Percentiles rank a stretch among this genome's conserved stretches.
These are phyloP conservation scores for Poeciliopsis turrubarensis DNA, from an alignment of 2,113 vertebrate genomes.

Conservation along the genomic window DNA sequence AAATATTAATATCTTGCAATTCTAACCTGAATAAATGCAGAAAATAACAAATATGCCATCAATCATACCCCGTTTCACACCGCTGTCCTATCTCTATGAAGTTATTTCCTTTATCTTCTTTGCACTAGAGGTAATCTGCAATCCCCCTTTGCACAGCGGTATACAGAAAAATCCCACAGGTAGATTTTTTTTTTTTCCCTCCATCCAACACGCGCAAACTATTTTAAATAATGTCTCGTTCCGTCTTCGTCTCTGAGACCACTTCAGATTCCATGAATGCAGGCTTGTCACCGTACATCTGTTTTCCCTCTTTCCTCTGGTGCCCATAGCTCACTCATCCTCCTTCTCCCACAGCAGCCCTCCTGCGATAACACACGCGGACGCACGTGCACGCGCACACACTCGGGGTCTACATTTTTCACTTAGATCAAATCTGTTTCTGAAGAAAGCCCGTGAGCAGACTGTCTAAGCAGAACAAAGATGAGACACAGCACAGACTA, in stretches of 20 bases:
- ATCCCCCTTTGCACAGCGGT: not conserved
- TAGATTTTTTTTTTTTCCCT: constrained; percentile 3
- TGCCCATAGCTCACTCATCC: constrained; percentile 24
- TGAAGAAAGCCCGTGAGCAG: constrained; percentile 32
- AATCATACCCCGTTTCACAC: not conserved
- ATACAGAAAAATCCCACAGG: constrained; percentile 11
- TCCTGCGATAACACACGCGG: constrained; percentile 20
- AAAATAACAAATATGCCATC: too few species aligned
- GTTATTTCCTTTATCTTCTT: not conserved
- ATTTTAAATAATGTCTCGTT: constrained; percentile 24
- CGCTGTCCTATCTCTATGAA: not conserved
- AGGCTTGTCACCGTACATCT: constrained; percentile 19
- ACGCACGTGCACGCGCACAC: constrained; percentile 16
- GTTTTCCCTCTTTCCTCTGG: constrained; percentile 11
- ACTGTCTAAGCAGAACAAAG: constrained; percentile 44
- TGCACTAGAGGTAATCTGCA: not conserved
- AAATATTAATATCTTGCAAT: not conserved
- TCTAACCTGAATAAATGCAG: not conserved
- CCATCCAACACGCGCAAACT: constrained; percentile 25
- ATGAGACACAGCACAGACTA: constrained; percentile 43
- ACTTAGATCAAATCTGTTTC: constrained; percentile 52
- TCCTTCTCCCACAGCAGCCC: constrained; percentile 22
- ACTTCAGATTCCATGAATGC: constrained; percentile 37
- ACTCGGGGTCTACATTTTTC: constrained; percentile 16
- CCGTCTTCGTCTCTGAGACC: constrained; percentile 17